phyloP scores from a whole-genome alignment of 2,888 invertebrate species.

The Sinodicranocentrus sp. region DNA sequence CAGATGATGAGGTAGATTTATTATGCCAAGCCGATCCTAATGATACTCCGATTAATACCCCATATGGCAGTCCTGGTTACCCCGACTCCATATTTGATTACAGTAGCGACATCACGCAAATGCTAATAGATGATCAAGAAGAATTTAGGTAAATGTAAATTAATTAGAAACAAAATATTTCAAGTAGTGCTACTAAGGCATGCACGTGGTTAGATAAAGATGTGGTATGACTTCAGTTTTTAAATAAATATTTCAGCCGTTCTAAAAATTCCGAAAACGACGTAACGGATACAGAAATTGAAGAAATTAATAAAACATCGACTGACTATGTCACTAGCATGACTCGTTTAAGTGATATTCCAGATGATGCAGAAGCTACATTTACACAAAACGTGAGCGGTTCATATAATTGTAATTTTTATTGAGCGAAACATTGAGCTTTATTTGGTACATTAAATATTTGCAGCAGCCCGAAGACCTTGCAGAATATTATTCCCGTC shows the following conservation, averaged over 20 bases:
- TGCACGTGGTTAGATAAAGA: background rate
- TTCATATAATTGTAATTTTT: background rate
- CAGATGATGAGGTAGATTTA: too few species aligned
- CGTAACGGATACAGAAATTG: background rate
- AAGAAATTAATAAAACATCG: background rate
- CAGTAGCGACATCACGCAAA: constrained; percentile 61
- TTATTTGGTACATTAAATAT: background rate
- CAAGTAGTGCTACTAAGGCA: background rate
- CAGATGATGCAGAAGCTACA: background rate
- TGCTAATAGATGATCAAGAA: constrained; percentile 62
- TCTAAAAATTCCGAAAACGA: constrained; percentile 15
- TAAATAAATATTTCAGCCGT: constrained; percentile 34
- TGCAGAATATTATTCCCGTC: constrained; percentile 61
- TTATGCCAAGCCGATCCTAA: too few species aligned
- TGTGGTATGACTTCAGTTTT: background rate
- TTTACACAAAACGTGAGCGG: constrained; percentile 22
- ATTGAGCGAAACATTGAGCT: background rate
- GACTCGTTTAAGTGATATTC: background rate
- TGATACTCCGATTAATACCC: constrained; percentile 52
- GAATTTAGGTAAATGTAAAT: constrained; percentile 52
- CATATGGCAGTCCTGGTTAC: constrained; percentile 61
- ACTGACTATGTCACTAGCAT: background rate
- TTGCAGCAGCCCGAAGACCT: constrained; percentile 51
- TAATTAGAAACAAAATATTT: background rate
- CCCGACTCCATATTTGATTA: constrained; percentile 48